Conservation (phyloP, 2,797 vertebrate species). For the Argya squamiceps region DNA sequence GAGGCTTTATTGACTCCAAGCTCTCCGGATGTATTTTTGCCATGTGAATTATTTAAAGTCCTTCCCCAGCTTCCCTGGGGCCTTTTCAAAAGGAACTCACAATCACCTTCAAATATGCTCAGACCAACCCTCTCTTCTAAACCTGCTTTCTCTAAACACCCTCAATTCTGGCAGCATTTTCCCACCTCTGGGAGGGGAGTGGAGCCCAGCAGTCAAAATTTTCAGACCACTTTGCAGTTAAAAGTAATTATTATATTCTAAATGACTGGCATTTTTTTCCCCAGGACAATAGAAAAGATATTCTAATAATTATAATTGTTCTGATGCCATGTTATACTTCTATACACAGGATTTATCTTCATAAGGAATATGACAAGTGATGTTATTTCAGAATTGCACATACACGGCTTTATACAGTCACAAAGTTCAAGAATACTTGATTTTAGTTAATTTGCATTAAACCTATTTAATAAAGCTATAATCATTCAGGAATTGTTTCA, state of each 20-base stretch:
- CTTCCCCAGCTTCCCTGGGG: neutral
- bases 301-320: neutral
- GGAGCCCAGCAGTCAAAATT: neutral
- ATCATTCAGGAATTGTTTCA: neutral
- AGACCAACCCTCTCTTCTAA: neutral
- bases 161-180: neutral
- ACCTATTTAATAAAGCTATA: neutral
- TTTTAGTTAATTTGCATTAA: neutral
- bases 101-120: neutral
- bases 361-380: neutral
- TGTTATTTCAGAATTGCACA: neutral
- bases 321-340: neutral
- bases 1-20: slow-evolving; percentile 46
- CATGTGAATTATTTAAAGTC: slow-evolving; percentile 45
- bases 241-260: neutral
- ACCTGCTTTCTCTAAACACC: neutral
- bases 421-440: neutral
- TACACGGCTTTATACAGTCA: neutral
- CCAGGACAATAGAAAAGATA: neutral
- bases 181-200: neutral
- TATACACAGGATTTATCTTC: neutral
- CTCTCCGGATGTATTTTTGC: slow-evolving; percentile 23
- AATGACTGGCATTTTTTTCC: neutral
- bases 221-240: neutral
- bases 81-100: slow-evolving; percentile 7